Conservation (phyloP, 1,140 invertebrate genomes). For the Eurytemora carolleeae region DNA sequence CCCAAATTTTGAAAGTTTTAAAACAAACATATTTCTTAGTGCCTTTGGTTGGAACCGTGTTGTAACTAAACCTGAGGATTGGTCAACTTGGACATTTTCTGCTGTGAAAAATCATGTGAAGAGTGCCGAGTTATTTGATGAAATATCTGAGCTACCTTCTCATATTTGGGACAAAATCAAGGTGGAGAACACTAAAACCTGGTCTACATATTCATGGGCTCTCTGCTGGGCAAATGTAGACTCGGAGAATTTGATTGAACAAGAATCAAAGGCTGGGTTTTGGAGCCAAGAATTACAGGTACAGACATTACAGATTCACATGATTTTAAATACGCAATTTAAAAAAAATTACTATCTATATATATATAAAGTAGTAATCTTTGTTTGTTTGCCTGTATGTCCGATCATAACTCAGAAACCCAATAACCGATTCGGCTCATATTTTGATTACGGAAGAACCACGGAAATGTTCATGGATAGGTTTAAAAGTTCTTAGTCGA, state of each 20-base stretch:
- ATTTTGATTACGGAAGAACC: too few relatives aligned
- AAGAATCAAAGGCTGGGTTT: not conserved
- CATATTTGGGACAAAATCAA: not conserved
- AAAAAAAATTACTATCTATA: too few relatives aligned
- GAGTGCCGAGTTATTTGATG: not conserved
- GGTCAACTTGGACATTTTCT: not conserved
- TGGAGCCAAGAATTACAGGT: not conserved
- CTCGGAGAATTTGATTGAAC: not conserved
- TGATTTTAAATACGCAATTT: too few relatives aligned
- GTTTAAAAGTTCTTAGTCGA: too few relatives aligned
- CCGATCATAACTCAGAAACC: too few relatives aligned
- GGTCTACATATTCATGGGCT: not conserved
- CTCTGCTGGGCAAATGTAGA: not conserved
- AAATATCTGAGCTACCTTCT: not conserved
- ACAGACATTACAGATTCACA: too few relatives aligned
- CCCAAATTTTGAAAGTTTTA: not conserved
- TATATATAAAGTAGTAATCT: too few relatives aligned
- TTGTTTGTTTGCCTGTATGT: too few relatives aligned
- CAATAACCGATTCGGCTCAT: too few relatives aligned
- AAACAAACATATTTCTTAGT: not conserved
- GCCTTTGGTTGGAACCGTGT: not conserved
- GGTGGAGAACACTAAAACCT: not conserved
- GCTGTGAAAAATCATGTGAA: not conserved
- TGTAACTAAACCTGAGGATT: not conserved
- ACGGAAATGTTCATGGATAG: too few relatives aligned